phyloP scores from a whole-genome alignment of 2,888 invertebrate species.

The Timandra comae region DNA sequence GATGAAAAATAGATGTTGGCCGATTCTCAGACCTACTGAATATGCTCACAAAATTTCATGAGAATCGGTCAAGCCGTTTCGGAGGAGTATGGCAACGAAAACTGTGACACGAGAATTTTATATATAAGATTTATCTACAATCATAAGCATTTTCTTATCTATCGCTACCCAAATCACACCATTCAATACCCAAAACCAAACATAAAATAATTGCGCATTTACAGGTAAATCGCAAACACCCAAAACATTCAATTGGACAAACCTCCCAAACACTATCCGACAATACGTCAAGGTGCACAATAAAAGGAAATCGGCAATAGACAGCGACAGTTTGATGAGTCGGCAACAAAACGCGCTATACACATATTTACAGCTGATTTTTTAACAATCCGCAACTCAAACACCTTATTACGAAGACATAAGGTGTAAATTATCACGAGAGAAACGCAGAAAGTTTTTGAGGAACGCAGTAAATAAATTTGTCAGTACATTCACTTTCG shows the following conservation, averaged over 20 bases:
- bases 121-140: no score
- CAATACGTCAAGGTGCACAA: constrained; percentile 20
- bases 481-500: constrained; percentile 29
- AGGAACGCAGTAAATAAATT: constrained; percentile 19
- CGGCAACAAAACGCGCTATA: constrained; percentile 14
- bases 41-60: no score
- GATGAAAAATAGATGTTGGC: no score
- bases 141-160: no score
- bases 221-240: neutral
- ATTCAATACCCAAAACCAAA: no score
- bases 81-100: no score
- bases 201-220: neutral
- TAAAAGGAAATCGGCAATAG: constrained; percentile 21
- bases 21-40: no score
- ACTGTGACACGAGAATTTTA: no score
- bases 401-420: constrained; percentile 7
- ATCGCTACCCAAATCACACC: no score
- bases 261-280: constrained; percentile 7
- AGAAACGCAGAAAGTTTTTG: constrained; percentile 8
- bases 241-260: constrained; percentile 2
- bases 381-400: constrained; percentile 3
- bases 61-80: no score
- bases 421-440: constrained; percentile 16
- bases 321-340: constrained; percentile 16
- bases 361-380: constrained; percentile 5